phyloP scores from a whole-genome alignment of 2,113 vertebrate species.

The Sminthopsis crassicaudata region DNA sequence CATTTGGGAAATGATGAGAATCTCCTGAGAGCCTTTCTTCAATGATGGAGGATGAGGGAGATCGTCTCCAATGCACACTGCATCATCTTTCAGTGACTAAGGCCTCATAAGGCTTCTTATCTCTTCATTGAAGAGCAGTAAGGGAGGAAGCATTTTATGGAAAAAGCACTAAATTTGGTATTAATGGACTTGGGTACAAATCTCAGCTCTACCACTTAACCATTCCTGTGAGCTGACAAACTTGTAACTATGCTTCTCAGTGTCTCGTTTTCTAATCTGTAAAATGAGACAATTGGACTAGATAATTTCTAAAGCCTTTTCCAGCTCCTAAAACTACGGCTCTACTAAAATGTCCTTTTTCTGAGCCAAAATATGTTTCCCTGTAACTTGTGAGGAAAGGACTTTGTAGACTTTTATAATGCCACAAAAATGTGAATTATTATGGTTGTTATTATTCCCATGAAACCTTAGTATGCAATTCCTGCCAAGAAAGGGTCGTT shows the following conservation, averaged over 20 bases:
- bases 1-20: background rate
- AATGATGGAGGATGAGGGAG: background rate
- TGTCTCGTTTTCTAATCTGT: background rate
- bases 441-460: background rate
- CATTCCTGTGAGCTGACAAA: background rate
- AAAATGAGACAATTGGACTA: background rate
- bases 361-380: background rate
- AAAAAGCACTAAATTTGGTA: background rate
- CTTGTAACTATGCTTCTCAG: background rate
- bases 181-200: background rate
- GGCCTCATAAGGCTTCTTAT: background rate
- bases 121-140: background rate
- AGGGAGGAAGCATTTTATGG: background rate
- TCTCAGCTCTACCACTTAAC: background rate
- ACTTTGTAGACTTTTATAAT: background rate
- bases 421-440: background rate
- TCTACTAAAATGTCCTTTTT: background rate
- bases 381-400: background rate
- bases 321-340: background rate
- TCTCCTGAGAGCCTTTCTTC: background rate
- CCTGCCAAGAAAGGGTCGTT: background rate
- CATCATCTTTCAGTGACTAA: background rate
- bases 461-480: background rate
- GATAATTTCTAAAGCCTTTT: background rate
- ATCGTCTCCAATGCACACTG: background rate